These are phyloP conservation scores for Diaperis boleti DNA, from an alignment of 2,888 invertebrate genomes.

Conservation along the genomic window DNA sequence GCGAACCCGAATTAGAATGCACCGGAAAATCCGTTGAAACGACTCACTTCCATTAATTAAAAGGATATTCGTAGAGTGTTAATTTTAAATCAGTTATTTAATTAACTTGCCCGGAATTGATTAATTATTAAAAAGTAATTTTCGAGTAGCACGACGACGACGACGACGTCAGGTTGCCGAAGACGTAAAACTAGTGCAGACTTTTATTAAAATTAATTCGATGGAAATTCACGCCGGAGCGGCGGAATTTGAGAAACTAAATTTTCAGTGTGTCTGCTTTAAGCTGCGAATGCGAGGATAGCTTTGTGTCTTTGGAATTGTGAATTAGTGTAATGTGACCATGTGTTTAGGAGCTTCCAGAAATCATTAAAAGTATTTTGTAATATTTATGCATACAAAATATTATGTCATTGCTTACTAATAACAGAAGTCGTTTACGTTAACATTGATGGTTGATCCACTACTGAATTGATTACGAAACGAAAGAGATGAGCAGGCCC, in stretches of 20 bases:
- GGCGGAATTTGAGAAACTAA: too few relatives aligned
- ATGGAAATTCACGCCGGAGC: neutral
- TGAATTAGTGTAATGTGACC: too few relatives aligned
- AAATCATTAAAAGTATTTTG: too few relatives aligned
- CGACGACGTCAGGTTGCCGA: constrained; percentile 13
- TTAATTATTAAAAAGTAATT: constrained; percentile 31
- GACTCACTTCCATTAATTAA: constrained; percentile 26
- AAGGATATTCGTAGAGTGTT: neutral
- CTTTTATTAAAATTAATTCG: constrained; percentile 25
- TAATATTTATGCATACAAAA: too few relatives aligned
- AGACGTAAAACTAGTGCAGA: constrained; percentile 13
- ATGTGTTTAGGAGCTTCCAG: too few relatives aligned
- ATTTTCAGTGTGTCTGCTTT: too few relatives aligned
- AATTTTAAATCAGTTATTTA: constrained; percentile 23
- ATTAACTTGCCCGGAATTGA: constrained; percentile 23
- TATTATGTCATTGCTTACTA: too few relatives aligned
- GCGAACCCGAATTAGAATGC: constrained; percentile 37
- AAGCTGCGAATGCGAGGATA: neutral
- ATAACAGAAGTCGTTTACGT: too few relatives aligned
- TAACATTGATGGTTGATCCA: too few relatives aligned
- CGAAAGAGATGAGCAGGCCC: too few relatives aligned
- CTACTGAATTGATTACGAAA: too few relatives aligned
- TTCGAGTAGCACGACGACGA: constrained; percentile 10
- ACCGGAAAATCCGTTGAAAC: neutral
- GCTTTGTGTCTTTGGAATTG: too few relatives aligned